Evolutionary conservation across 1,140 invertebrate species (phyloP).

Genomic region (Musca domestica): DNA sequence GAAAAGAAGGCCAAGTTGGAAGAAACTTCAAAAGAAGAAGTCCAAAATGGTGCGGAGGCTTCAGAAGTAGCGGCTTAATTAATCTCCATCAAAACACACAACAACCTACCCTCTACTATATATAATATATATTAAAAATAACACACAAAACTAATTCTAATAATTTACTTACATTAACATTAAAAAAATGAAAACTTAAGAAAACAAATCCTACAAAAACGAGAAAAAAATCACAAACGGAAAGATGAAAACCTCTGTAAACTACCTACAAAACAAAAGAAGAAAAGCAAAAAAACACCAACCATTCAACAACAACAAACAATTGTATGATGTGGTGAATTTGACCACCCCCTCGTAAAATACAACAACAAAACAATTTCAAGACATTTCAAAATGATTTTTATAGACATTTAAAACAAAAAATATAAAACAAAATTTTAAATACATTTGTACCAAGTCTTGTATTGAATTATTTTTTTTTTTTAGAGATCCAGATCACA

Average conservation of each 20-base stretch:
- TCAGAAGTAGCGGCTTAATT: constrained; percentile 52
- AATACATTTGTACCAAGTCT: no score
- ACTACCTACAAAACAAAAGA: constrained; percentile 9
- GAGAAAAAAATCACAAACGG: constrained; percentile 9
- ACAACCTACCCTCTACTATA: constrained; percentile 22
- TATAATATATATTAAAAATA: constrained; percentile 22
- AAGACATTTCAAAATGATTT: no score
- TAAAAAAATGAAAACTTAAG: constrained; percentile 16
- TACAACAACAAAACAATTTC: no score
- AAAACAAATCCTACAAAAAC: constrained; percentile 6
- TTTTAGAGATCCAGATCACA: no score
- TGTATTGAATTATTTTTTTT: no score
- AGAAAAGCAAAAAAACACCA: not conserved
- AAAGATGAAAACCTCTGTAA: constrained; percentile 23
- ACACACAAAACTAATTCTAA: constrained; percentile 22
- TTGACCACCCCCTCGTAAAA: no score
- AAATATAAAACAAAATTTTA: no score
- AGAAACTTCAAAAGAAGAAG: constrained; percentile 47
- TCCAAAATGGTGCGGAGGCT: constrained; percentile 50
- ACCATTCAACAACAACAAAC: constrained; percentile 1
- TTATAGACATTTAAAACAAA: no score
- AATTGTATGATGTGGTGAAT: no score
- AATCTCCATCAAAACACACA: constrained; percentile 12
- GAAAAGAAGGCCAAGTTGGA: constrained; percentile 53
- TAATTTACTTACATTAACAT: constrained; percentile 27